Conservation (phyloP, 2,113 vertebrate species). For the Microcebus tavaratra region DNA sequence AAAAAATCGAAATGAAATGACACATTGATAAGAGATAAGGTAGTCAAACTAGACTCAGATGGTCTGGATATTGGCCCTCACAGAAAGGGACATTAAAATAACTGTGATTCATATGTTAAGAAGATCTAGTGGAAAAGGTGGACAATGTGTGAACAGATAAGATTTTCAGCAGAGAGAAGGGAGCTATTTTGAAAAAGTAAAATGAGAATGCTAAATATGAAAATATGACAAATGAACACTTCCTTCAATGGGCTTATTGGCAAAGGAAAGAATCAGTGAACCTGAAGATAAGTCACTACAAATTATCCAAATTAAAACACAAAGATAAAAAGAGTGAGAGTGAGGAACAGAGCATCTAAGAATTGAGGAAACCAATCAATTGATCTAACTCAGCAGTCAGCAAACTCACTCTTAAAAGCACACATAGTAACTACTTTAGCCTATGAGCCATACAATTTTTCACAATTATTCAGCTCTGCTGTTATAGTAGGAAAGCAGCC, state of each 20-base stretch:
- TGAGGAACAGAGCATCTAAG: not conserved
- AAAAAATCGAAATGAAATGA: not conserved
- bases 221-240: not conserved
- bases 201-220: not conserved
- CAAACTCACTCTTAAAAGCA: not conserved
- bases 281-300: not conserved
- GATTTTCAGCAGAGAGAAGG: not conserved
- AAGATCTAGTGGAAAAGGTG: not conserved
- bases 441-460: not conserved
- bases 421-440: not conserved
- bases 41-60: not conserved
- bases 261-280: not conserved
- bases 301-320: not conserved
- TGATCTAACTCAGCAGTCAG: not conserved
- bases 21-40: not conserved
- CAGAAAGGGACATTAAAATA: not conserved
- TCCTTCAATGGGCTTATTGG: not conserved
- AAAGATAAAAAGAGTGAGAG: not conserved
- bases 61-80: not conserved
- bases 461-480: not conserved
- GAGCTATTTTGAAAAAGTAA: constrained; percentile 1
- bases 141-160: not conserved
- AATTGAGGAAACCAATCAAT: not conserved
- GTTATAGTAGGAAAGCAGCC: not conserved
- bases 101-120: not conserved